These are phyloP conservation scores for Sminthurinus aureus DNA, from an alignment of 2,888 invertebrate species.

Conservation along the genomic window DNA sequence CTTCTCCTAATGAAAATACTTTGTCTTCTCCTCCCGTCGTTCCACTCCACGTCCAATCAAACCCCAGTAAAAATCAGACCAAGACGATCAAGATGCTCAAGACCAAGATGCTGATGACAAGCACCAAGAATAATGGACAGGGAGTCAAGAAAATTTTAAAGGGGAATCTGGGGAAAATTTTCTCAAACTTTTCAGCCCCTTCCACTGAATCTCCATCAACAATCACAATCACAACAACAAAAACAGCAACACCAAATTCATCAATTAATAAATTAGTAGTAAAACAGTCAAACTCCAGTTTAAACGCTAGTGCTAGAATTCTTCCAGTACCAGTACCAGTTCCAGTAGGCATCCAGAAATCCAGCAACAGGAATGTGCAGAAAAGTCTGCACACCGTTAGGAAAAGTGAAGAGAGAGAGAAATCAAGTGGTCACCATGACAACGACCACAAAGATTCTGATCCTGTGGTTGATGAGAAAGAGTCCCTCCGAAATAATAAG, in stretches of 20 bases:
- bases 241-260: too few species aligned
- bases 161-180: not conserved
- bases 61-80: not conserved
- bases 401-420: too few species aligned
- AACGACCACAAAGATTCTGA: not conserved
- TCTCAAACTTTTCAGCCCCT: not conserved
- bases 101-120: not conserved
- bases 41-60: not conserved
- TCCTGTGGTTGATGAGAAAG: not conserved
- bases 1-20: not conserved
- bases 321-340: too few species aligned
- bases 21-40: not conserved
- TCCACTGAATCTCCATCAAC: too few species aligned
- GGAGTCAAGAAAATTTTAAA: not conserved
- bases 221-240: too few species aligned
- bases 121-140: not conserved
- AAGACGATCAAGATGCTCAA: not conserved
- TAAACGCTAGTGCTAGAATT: too few species aligned
- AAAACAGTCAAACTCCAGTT: too few species aligned
- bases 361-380: too few species aligned
- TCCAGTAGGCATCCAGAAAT: too few species aligned
- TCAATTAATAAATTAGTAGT: too few species aligned
- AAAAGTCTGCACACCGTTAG: too few species aligned
- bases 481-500: not conserved
- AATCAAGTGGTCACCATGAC: too few species aligned